Base-by-base conservation (phyloP, 2,888 invertebrate species). In the Gibbula magus region DNA sequence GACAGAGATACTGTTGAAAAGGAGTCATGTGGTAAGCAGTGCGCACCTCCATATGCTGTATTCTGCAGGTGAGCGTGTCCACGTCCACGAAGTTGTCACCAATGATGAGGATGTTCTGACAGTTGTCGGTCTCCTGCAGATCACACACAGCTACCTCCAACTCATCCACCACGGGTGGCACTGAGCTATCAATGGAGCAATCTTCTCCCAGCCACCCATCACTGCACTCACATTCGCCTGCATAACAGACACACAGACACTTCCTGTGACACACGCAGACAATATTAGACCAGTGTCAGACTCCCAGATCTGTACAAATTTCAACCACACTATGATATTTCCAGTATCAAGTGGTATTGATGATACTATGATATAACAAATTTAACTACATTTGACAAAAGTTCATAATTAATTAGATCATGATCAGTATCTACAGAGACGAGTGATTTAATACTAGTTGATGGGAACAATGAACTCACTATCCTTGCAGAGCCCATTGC, bases 191-290 rank as follows among this genome's bases (percentile, higher is more conserved):
- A 0, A 88, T 78, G 7, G 86, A 85, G 77, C 89, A 89, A 56
- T 86, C 87, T 8, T 80, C 83, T 2, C 86, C 87, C 8, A 66
- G 79, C 79, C 78, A 87, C 29, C 83, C 83, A 16, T 13, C n/a
- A 51, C 84, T 45, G 76, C 89, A 89, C 5, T 66, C 53, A 53
- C 89, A 89, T 1, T 76, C 79, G 2, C 88, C 89, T 86, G 78
- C 51, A 16, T 4, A 10, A 56, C 4, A 77, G 18, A 70, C 16
- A 54, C n/a, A n/a, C 32, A 20, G 10, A 66, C 22, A 70, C 76
- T 56, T 10, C 52, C 52, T 13, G 16, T 52, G 1, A 56, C 20
- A 66, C 75, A 66, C 29, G 5, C 29, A 45, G 35, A 35, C 35
- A 35, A n/a, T 7, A 45, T 45, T 13, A 7, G 1, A 45, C 10